These are phyloP conservation scores for Natrix natrix DNA, from an alignment of 2,797 vertebrate genomes.

Conservation along the genomic window DNA sequence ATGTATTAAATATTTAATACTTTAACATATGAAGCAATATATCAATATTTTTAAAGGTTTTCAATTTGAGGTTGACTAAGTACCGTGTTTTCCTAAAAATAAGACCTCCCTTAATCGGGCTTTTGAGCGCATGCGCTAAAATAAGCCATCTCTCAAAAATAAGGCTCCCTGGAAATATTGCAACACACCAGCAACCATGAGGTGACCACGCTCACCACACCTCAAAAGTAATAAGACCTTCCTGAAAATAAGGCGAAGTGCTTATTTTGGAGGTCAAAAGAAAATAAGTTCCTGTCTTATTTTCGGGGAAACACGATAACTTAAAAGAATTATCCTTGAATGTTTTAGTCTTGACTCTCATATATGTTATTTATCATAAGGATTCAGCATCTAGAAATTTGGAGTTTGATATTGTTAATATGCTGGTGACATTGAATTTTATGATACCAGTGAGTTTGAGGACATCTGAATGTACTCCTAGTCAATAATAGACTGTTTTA, in stretches of 20 bases:
- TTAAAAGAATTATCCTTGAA: background rate
- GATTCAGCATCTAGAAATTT: background rate
- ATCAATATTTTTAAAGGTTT: background rate
- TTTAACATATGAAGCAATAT: background rate
- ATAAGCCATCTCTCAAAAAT: too few relatives aligned
- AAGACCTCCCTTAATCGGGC: too few relatives aligned
- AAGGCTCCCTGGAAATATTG: too few relatives aligned
- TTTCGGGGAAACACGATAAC: too few relatives aligned
- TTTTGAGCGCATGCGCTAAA: too few relatives aligned
- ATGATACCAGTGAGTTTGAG: background rate
- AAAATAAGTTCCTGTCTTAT: too few relatives aligned
- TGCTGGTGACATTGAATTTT: background rate
- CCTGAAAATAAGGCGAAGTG: too few relatives aligned
- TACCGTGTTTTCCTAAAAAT: background rate
- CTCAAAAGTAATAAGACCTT: too few relatives aligned
- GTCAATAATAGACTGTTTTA: background rate
- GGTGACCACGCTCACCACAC: too few relatives aligned
- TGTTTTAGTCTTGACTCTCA: background rate
- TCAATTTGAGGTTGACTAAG: background rate
- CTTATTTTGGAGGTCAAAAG: too few relatives aligned
- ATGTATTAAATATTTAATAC: background rate
- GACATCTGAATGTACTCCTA: background rate
- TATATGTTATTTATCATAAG: background rate
- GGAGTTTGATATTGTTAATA: background rate
- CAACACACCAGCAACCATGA: too few relatives aligned